Base-by-base conservation (phyloP, 2,113 vertebrate species). In the Podocnemis expansa region DNA sequence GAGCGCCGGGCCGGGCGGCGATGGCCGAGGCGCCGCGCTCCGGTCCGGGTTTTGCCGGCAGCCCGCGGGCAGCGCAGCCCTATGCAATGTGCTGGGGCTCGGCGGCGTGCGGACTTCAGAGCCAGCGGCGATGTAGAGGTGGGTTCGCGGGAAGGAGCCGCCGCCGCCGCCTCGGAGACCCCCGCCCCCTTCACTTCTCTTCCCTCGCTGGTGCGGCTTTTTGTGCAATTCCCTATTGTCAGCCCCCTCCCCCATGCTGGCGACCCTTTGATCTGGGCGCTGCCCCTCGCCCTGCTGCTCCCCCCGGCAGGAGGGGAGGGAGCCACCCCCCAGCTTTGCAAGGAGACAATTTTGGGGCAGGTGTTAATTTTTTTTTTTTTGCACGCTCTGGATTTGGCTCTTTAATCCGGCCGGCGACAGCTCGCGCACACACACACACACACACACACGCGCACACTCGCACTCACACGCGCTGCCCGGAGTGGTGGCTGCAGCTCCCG, bases 41-140 rank as follows among this genome's bases (percentile, higher is more conserved):
- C 99, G 99, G 95, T 99, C 98, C 99, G 98, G 98, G 98, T 99
- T 99, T 99, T 99, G 98, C 97, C 95, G 95, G 96, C 97, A 97
- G 98, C 98, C 98, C 98, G 95, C 94, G 96, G 97, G 47, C 90
- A 83, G 94, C 95, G 93, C 89, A 82, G 88, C 84, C 98, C 98
- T 97, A 98, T 98, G 98, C 98, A 98, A 98, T 98, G 98, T 98
- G 98, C 98, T 98, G 98, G 67, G 88, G 84, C 80, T 54, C 78
- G 88, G 84, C 84, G 47, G 93, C 75, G 98, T 98, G 98, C 98
- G 98, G 98, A 98, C 98, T 98, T 98, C 98, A 94, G 95, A 96
- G 98, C 98, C 96, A 98, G 98, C 98, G 98, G 98, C 98, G 99
- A 98, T 98, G 99, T 98, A 99, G 99, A 99, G 98, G 99, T 98